phyloP scores from a whole-genome alignment of 1,140 invertebrate genomes.

The Akabosia matsudoensis region DNA sequence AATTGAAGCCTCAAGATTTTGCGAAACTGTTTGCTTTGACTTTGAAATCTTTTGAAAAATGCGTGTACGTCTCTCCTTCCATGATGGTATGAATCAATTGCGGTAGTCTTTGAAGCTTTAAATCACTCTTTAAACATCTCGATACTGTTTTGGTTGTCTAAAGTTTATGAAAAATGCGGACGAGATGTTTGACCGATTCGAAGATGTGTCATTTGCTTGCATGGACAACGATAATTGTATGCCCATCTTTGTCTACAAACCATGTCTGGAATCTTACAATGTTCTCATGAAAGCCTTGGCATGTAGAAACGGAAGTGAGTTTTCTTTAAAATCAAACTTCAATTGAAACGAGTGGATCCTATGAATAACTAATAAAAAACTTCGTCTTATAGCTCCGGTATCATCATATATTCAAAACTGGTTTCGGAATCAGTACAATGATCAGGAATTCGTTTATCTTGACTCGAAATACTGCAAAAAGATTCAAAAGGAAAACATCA shows the following conservation, averaged over 20 bases:
- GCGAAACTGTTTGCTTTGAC: not conserved
- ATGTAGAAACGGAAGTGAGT: not conserved
- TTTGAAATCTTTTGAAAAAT: constrained; percentile 17
- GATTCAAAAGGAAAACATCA: not conserved
- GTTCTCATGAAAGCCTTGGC: not conserved
- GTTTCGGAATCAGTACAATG: constrained; percentile 4
- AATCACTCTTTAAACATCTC: no score
- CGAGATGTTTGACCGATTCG: not conserved
- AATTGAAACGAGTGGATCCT: not conserved
- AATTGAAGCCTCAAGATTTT: constrained; percentile 5
- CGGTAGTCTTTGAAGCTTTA: not conserved
- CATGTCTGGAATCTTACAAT: not conserved
- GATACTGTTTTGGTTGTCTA: no score
- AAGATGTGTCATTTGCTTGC: not conserved
- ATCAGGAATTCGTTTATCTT: not conserved
- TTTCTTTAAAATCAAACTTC: not conserved
- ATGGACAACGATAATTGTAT: not conserved
- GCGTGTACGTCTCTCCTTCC: not conserved
- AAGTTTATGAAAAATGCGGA: constrained; percentile 14
- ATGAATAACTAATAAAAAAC: not conserved
- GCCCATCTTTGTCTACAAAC: not conserved
- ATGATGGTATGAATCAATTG: not conserved
- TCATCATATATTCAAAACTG: not conserved
- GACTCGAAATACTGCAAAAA: not conserved
- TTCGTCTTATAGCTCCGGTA: not conserved